A percentile compares a stretch with the other conserved stretches of the same genome.
Conservation (phyloP, 2,888 invertebrate species). For the Odiellus spinosus region DNA sequence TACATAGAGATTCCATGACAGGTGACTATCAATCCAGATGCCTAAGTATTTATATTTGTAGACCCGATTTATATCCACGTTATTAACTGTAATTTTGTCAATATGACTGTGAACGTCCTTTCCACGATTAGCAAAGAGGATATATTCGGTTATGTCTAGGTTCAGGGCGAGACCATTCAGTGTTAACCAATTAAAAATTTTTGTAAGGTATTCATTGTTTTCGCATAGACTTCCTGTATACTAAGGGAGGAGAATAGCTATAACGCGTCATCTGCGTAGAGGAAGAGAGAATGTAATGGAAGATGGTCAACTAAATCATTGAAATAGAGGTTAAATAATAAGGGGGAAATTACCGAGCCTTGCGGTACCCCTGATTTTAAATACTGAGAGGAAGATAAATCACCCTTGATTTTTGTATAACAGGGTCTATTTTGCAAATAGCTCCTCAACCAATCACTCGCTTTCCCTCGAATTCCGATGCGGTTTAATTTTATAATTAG, state of each 20-base stretch:
- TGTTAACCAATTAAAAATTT: neutral
- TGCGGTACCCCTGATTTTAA: neutral
- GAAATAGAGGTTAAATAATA: neutral
- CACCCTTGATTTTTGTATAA: no score
- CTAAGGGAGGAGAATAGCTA: neutral
- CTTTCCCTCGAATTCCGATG: no score
- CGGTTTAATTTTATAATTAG: neutral
- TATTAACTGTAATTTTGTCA: no score
- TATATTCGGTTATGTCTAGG: neutral
- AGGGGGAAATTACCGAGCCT: neutral
- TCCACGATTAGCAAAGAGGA: neutral
- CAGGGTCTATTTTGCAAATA: no score
- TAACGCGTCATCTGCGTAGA: neutral
- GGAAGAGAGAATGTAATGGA: no score
- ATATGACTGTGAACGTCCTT: no score
- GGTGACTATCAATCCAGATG: no score
- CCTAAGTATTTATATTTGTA: no score
- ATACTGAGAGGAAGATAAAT: neutral
- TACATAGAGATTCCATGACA: no score
- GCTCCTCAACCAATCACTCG: no score
- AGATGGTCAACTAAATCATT: neutral
- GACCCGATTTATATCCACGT: no score
- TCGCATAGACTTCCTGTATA: neutral
- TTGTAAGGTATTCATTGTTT: neutral
- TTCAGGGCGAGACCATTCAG: neutral